A percentile compares a stretch with the other conserved stretches of the same genome.
Conservation (phyloP, 1,140 invertebrate species). For the Cotesia vestalis region DNA sequence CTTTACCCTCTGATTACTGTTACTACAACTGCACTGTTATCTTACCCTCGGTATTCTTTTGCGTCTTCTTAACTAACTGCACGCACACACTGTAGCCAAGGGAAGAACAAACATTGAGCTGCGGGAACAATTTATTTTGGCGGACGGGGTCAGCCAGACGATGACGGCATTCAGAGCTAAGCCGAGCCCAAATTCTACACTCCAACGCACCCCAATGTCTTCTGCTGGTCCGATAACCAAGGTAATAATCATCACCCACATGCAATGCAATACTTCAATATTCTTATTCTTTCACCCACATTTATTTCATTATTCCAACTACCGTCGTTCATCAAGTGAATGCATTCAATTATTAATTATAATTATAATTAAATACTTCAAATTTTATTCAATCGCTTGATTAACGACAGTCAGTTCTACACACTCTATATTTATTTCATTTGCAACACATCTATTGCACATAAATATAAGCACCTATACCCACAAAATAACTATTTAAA, state of each 20-base stretch:
- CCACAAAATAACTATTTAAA: slow-evolving; percentile 29
- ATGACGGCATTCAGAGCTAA: slow-evolving; percentile 96
- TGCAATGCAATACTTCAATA: neutral
- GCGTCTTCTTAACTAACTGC: slow-evolving; percentile 58
- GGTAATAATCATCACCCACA: slow-evolving; percentile 69
- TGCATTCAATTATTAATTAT: no score
- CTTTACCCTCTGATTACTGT: slow-evolving; percentile 16
- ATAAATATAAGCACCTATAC: slow-evolving; percentile 37
- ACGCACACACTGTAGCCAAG: slow-evolving; percentile 84
- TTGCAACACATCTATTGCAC: slow-evolving; percentile 38
- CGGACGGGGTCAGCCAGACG: slow-evolving; percentile 95
- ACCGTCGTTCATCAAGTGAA: no score
- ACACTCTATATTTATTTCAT: slow-evolving; percentile 28
- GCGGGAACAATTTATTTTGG: slow-evolving; percentile 97
- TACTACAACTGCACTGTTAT: slow-evolving; percentile 26
- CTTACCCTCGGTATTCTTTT: slow-evolving; percentile 48
- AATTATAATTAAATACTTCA: no score
- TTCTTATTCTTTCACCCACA: neutral
- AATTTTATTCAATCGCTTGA: no score
- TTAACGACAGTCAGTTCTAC: no score
- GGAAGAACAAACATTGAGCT: slow-evolving; percentile 99
- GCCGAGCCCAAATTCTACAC: slow-evolving; percentile 77
- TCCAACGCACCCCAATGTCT: slow-evolving; percentile 72
- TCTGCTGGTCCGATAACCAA: slow-evolving; percentile 90
- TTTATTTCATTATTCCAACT: slow-evolving; percentile 14